Percentiles rank a stretch among this genome's conserved stretches.
These are phyloP conservation scores for Platalea minor DNA, from an alignment of 2,797 vertebrate genomes.

Conservation along the genomic window DNA sequence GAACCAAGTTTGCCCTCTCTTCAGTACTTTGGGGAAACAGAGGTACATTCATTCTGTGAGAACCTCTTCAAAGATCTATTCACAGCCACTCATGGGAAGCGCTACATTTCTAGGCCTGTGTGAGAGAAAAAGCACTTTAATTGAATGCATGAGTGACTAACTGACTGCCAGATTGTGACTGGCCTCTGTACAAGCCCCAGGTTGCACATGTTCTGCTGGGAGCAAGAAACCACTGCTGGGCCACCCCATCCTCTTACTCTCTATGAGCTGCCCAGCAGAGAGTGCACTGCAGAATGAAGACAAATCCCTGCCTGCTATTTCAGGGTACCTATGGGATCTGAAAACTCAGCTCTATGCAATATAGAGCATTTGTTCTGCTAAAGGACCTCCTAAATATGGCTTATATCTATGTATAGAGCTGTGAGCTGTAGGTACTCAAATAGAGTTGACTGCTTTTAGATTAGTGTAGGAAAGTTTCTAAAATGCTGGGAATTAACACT, in stretches of 20 bases:
- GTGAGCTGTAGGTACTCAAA: neutral
- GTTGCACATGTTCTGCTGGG: neutral
- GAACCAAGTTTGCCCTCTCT: constrained; percentile 33
- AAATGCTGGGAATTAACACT: neutral
- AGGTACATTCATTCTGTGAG: constrained; percentile 53
- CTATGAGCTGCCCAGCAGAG: neutral
- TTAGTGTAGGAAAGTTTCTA: neutral
- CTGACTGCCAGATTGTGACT: constrained; percentile 14
- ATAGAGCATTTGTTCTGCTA: neutral
- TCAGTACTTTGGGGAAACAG: constrained; percentile 35
- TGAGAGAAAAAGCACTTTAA: constrained; percentile 42
- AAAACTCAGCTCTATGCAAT: neutral
- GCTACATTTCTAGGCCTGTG: neutral
- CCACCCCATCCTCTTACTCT: neutral
- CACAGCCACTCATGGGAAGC: constrained; percentile 49
- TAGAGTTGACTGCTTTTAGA: neutral
- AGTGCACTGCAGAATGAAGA: neutral
- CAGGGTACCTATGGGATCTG: neutral
- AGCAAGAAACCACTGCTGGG: neutral
- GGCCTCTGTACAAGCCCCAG: neutral
- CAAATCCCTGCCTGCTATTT: neutral
- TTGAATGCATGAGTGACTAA: neutral
- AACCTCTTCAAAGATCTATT: constrained; percentile 53
- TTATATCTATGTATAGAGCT: neutral
- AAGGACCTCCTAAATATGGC: neutral